phyloP scores from a whole-genome alignment of 2,888 invertebrate genomes.

The Cephus rjabovi region DNA sequence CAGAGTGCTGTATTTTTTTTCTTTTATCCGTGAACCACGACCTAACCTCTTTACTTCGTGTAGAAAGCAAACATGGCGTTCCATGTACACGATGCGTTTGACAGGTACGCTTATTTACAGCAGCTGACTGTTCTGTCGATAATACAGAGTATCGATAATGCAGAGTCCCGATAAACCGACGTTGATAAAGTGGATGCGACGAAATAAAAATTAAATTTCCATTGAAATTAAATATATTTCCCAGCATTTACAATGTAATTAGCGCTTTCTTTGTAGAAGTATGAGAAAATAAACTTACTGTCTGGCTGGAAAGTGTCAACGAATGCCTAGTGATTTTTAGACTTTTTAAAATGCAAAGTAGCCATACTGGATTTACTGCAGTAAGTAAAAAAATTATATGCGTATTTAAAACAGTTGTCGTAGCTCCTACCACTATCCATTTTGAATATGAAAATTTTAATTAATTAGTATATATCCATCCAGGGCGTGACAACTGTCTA shows the following conservation, averaged over 20 bases:
- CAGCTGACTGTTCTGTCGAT: neutral
- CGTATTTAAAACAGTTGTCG: neutral
- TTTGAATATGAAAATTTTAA: neutral
- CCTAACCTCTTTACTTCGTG: neutral
- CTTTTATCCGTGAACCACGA: neutral
- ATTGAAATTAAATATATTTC: too few species aligned
- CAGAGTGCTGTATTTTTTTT: neutral
- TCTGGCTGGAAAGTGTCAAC: neutral
- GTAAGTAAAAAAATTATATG: neutral
- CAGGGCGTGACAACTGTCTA: neutral
- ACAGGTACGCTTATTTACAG: neutral
- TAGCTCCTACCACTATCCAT: neutral
- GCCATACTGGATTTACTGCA: neutral
- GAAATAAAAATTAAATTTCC: neutral
- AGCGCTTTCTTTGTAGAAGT: neutral
- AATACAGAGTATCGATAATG: neutral
- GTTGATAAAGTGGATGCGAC: neutral
- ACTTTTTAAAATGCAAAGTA: neutral
- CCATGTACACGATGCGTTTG: neutral
- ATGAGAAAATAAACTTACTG: neutral
- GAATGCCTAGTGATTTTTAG: neutral
- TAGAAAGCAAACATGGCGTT: slow-evolving; percentile 1
- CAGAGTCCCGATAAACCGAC: neutral
- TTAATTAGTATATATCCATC: neutral
- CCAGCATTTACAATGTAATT: neutral